Base-by-base conservation (phyloP, 2,888 invertebrate genomes). In the Neoascia interrupta region DNA sequence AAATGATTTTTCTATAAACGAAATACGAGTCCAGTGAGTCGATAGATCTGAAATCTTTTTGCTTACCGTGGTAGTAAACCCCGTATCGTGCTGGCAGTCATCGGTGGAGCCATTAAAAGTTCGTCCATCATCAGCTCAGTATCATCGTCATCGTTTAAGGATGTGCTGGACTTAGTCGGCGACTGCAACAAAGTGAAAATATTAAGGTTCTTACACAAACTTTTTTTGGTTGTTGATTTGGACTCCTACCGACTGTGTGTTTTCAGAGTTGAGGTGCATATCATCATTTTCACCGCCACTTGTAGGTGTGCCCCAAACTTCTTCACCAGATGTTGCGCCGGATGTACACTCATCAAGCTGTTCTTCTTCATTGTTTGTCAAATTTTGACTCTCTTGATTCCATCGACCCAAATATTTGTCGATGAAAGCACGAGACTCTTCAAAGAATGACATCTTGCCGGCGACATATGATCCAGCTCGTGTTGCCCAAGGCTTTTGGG, bases 291-390 rank as follows among this genome's bases (percentile, higher is more conserved):
- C 92, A 16, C 95, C 95, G 2, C 95, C 95, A 82, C 95, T 95
- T 0, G 95, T 96, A 2, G 96, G 96, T 0, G 96, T 96, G 0
- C 96, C 96, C 96, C 96, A 96, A 18, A 95, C 93, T 84, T 96
- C 96, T 87, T 96, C 95, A 0, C 95, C 95, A 2, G 95, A 95
- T 0, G 93, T 93, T 0, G 94, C 95, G 0, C 94, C 95, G 41
- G 95, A 95, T 0, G 94, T 95, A 84, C 95, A 95, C 3, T 93
- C 93, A 2, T 90, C 90, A 37, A 91, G 88, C 5, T 91, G 91
- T 70, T 95, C 95, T 82, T 95, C 95, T 15, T 81, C 81, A 39
- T 79, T 54, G 16, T 61, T 51, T 45, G 68, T 49, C 18, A 81
- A 63, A 3, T 39, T 58, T 8, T 75, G 68, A 21, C 85, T 84